Evolutionary conservation across 2,888 invertebrate genomes (phyloP).

Genomic region (Syrista parreyssii): DNA sequence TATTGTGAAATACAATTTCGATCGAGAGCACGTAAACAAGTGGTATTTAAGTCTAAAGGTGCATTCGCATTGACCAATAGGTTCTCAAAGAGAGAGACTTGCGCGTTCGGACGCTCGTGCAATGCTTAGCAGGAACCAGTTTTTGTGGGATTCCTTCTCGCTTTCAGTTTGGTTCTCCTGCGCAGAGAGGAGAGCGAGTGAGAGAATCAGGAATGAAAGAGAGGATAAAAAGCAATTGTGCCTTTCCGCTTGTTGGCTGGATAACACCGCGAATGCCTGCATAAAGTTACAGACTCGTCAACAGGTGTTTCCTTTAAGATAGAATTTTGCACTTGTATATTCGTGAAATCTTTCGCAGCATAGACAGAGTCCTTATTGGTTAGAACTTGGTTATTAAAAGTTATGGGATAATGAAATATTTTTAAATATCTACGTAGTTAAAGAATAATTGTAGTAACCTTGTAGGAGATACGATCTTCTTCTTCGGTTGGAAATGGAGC

Average conservation of each 20-base stretch:
- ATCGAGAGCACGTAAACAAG: background rate
- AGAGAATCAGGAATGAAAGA: background rate
- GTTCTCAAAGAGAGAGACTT: background rate
- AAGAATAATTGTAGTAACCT: slow-evolving; percentile 33
- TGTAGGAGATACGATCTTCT: slow-evolving; percentile 44
- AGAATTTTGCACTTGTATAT: background rate
- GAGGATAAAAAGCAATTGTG: slow-evolving; percentile 1
- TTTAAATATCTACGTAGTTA: background rate
- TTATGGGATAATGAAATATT: background rate
- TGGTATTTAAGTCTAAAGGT: background rate
- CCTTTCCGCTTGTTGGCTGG: slow-evolving; percentile 3
- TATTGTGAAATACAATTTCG: background rate
- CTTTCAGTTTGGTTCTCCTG: background rate
- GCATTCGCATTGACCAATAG: background rate
- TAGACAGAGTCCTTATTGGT: background rate
- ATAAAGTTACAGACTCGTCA: background rate
- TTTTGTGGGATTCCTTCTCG: slow-evolving; percentile 4
- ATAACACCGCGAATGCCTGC: background rate
- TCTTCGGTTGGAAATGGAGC: slow-evolving; percentile 25
- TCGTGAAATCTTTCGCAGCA: background rate
- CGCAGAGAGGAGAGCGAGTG: background rate
- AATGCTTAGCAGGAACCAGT: slow-evolving; percentile 5
- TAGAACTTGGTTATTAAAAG: background rate
- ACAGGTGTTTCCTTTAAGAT: background rate
- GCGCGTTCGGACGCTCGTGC: background rate